Evolutionary conservation across 2,888 invertebrate species (phyloP).

Genomic region (Melolontha melolontha): DNA sequence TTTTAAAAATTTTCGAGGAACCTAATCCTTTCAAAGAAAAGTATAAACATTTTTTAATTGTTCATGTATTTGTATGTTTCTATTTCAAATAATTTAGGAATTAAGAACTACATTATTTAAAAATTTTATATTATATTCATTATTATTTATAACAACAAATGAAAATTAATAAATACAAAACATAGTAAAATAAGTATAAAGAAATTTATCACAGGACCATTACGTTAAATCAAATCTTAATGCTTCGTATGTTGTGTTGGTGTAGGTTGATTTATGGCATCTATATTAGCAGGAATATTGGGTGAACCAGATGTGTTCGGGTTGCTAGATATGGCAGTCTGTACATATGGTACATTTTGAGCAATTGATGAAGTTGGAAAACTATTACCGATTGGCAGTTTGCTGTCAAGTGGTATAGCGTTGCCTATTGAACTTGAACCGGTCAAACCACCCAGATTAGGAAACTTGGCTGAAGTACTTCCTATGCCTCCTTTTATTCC

Average conservation of each 20-base stretch:
- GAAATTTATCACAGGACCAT: slow-evolving; percentile 31
- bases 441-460: not conserved
- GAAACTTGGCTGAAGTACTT: not conserved
- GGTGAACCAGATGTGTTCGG: not conserved
- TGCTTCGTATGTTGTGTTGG: slow-evolving; percentile 12
- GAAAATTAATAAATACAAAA: slow-evolving; percentile 23
- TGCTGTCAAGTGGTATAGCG: not conserved
- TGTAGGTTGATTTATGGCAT: slow-evolving; percentile 20
- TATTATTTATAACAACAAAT: slow-evolving; percentile 9
- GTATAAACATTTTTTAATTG: no score
- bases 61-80: no score
- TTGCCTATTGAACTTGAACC: slow-evolving; percentile 1
- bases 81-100: no score
- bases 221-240: slow-evolving; percentile 16
- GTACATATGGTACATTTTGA: not conserved
- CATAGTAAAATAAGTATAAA: slow-evolving; percentile 16
- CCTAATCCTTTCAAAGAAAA: no score
- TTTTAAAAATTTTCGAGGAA: no score
- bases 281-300: not conserved
- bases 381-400: not conserved
- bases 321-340: slow-evolving; percentile 1
- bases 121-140: no score
- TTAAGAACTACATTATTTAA: no score
- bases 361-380: not conserved
- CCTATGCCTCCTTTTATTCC: slow-evolving; percentile 9